A percentile compares a stretch with the other conserved stretches of the same genome.
Evolutionary conservation across 2,888 invertebrate species (phyloP).

Genomic region (Phengaris arion): DNA sequence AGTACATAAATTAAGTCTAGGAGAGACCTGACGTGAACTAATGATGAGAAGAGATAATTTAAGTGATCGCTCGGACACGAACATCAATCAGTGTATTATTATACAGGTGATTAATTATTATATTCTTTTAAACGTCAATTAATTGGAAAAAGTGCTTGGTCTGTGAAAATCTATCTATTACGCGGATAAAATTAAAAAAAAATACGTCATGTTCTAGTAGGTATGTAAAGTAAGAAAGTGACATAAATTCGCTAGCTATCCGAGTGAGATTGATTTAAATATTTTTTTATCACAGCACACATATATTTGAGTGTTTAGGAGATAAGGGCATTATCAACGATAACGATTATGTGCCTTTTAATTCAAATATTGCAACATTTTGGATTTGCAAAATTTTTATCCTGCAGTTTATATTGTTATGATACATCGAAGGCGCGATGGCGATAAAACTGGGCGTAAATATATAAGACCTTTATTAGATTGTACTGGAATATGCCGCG

Average conservation of each 20-base stretch:
- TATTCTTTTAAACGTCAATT: background rate
- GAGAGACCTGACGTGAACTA: slow-evolving; percentile 2
- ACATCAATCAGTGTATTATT: background rate
- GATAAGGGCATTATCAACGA: too few species aligned
- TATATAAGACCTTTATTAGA: slow-evolving; percentile 65
- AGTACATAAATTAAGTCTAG: background rate
- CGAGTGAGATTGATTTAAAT: too few species aligned
- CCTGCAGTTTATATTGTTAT: background rate
- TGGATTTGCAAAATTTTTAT: too few species aligned
- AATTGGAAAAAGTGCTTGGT: background rate
- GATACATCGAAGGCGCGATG: slow-evolving; percentile 14
- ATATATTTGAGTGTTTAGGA: too few species aligned
- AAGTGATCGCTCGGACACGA: background rate
- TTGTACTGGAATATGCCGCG: slow-evolving; percentile 58
- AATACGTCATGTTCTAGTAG: too few species aligned
- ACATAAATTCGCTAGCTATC: too few species aligned
- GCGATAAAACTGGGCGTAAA: slow-evolving; percentile 61
- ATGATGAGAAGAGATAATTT: background rate
- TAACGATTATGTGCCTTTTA: too few species aligned
- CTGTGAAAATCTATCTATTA: too few species aligned
- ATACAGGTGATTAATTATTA: background rate
- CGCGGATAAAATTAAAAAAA: too few species aligned
- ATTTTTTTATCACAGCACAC: too few species aligned
- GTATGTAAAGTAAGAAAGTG: too few species aligned
- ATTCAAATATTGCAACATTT: too few species aligned